phyloP scores from a whole-genome alignment of 1,140 invertebrate species.

The Augochlora pura region DNA sequence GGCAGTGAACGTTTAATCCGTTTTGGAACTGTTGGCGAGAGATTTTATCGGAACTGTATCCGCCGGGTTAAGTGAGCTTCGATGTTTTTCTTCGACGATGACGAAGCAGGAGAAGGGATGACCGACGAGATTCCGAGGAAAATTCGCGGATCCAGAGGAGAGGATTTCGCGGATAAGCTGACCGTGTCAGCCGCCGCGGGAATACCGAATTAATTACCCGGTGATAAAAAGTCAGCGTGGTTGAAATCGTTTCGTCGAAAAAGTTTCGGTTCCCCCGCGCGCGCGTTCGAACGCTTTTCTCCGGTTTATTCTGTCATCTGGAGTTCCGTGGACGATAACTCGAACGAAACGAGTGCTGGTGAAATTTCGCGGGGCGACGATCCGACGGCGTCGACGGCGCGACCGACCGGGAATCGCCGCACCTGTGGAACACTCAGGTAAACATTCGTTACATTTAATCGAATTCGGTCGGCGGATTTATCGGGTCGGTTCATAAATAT shows the following conservation, averaged over 20 bases:
- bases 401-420: not conserved
- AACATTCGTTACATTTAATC: constrained; percentile 5
- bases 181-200: no score
- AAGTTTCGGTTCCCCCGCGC: no score
- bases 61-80: not conserved
- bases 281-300: not conserved
- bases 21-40: no score
- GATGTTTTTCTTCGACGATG: not conserved
- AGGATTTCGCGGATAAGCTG: not conserved
- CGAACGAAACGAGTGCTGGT: no score
- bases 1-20: no score
- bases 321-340: not conserved
- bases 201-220: no score
- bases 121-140: not conserved
- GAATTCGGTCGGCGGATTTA: no score
- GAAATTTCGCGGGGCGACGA: not conserved
- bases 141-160: not conserved
- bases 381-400: not conserved
- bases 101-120: not conserved
- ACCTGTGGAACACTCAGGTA: constrained; percentile 52
- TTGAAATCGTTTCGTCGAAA: not conserved
- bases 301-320: no score
- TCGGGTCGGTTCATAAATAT: no score
- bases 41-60: not conserved
- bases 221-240: no score